Base-by-base conservation (phyloP, 37 sponge, comb jelly and placozoan genomes). In the Hormiphora californensis region DNA sequence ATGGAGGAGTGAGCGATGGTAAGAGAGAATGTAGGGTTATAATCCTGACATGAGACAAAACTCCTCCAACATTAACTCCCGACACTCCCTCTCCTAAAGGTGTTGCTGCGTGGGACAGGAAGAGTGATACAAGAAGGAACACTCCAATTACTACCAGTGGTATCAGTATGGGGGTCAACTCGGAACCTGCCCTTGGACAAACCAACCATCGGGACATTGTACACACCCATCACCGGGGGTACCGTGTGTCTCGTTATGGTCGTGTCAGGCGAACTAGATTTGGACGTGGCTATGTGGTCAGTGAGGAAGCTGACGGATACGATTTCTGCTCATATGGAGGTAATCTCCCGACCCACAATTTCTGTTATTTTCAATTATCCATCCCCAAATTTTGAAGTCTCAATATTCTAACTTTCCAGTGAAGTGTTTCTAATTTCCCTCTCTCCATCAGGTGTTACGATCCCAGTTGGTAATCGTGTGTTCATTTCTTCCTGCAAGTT, bases 251-350 rank as follows among this genome's bases (percentile, higher is more conserved):
- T 15, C 3, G n/a, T 23, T 57, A 28, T 15, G 61, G 61, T 5
- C 4, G 9, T 5, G 61, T 57, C 4, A 57, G 21, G 61, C n/a
- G 61, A 15, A 57, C 23, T 4, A 57, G 27, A 30, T 57, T 57
- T 15, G 61, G 61, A 21, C n/a, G 22, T 5, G 61, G 61, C 5
- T 57, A 57, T 57, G 61, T 57, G 9, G 61, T 57, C n/a, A 15
- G 61, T 4, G 61, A 57, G 61, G 61, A 57, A 28, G 27, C 17
- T 4, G n/a, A n/a, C n/a, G 61, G 61, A 5, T 23, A 57, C n/a
- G n/a, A 23, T 57, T 23, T 57, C 61, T 57, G 61, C 61, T 28
- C 30, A 28, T 57, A 57, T 30, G 61, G 61, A 57, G 61, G 61
- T 57, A 57, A 15, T n/a, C n/a, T n/a, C n/a, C n/a, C n/a, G n/a